Evolutionary conservation across 1,140 invertebrate species (phyloP), one percentile per base, ranked within the genome.

Genomic region (Nephila pilipes): DNA sequence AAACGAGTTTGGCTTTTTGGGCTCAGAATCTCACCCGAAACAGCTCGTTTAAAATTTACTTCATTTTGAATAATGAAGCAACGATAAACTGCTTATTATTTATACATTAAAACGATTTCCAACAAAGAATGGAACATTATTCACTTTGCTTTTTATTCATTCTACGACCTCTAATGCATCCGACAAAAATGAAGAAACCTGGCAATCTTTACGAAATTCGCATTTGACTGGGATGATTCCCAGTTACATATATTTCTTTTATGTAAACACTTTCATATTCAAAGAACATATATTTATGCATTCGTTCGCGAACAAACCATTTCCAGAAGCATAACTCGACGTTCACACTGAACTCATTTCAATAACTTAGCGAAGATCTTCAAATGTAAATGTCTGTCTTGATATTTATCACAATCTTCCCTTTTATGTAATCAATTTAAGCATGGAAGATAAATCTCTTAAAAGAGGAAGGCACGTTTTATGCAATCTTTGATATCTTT

Each of bases 361-460:
- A 85, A 88, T 88, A 88, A 69, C 87, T 87, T 87, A 60, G 46
- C 85, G 20, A 36, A 90, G 54, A 90, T 79, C 65, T 80, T 80
- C 29, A 55, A 55, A 90, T 80, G 69, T 69, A 79, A 90, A 80
- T 79, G 65, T 80, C 65, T 80, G 75, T 58, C 88, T 36, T 57
- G 88, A 80, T 90, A 55, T 80, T 80, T 90, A 80, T 90, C 88
- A 58, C 65, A 57, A 58, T 90, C 36, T 60, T 60, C 60, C 85
- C 85, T 87, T 83, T 91, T 63, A 32, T 20, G 79, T 91, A 91
- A 91, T 91, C 89, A 91, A 91, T 81, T 91, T 91, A 81, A 83
- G 89, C 75, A 46, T 58, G 58, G 75, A 29, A 60, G 89, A 91
- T 91, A 91, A 91, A 91, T 91, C 89, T 36, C 25, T 60, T 90